phyloP scores from a whole-genome alignment of 1,140 invertebrate genomes.

The Gonatopus flavifemur region DNA sequence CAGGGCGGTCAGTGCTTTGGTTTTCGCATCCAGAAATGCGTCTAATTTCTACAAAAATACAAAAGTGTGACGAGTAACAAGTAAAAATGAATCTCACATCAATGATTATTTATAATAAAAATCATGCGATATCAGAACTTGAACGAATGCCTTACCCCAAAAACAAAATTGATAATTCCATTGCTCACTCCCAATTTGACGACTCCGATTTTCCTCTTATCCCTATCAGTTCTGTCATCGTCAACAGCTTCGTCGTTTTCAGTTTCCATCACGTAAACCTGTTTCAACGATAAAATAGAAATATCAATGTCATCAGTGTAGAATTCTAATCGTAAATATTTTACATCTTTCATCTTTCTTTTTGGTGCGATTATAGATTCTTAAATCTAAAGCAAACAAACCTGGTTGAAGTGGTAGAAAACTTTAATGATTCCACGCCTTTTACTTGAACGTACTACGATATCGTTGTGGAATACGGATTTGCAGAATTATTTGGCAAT shows the following conservation, averaged over 20 bases:
- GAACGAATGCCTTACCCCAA: slow-evolving; percentile 68
- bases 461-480: no score
- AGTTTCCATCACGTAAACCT: slow-evolving; percentile 49
- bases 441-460: no score
- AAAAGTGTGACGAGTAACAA: neutral
- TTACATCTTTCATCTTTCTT: no score
- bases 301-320: slow-evolving; percentile 1
- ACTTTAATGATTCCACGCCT: no score
- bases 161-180: slow-evolving; percentile 75
- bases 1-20: slow-evolving; percentile 65
- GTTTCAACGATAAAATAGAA: slow-evolving; percentile 6
- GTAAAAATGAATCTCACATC: no score
- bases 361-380: no score
- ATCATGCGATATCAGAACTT: neutral
- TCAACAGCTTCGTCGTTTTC: slow-evolving; percentile 43
- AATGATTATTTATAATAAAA: neutral
- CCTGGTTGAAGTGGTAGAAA: no score
- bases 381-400: no score
- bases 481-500: no score
- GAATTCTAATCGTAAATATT: no score
- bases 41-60: slow-evolving; percentile 69
- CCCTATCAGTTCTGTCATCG: slow-evolving; percentile 57
- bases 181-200: slow-evolving; percentile 73
- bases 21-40: slow-evolving; percentile 74
- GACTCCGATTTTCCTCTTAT: slow-evolving; percentile 73